phyloP scores from a whole-genome alignment of 2,797 vertebrate species.

The Halcyon smyrnensis region DNA sequence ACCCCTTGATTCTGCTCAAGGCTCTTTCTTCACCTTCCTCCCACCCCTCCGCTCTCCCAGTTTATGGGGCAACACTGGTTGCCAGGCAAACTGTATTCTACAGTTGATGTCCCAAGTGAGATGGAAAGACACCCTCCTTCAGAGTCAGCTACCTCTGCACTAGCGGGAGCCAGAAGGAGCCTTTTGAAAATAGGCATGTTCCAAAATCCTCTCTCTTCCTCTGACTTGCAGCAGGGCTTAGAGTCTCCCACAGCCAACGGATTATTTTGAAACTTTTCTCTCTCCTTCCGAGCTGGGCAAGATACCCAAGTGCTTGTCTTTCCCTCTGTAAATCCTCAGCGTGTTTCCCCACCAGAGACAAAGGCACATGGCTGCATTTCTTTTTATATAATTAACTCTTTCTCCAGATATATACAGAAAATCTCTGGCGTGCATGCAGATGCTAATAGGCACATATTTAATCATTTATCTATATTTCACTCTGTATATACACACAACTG shows the following conservation, averaged over 20 bases:
- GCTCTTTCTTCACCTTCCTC: background rate
- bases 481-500: background rate
- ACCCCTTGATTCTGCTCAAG: background rate
- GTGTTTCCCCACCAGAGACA: background rate
- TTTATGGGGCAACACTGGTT: background rate
- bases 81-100: background rate
- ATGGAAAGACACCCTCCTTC: background rate
- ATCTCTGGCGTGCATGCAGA: background rate
- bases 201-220: background rate
- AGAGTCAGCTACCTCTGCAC: background rate
- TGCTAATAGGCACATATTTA: background rate
- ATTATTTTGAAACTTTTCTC: background rate
- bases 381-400: background rate
- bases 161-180: background rate
- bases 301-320: background rate
- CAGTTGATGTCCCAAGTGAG: background rate
- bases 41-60: background rate
- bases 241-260: background rate
- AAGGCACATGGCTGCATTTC: background rate
- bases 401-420: background rate
- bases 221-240: background rate
- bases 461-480: background rate
- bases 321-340: background rate
- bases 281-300: background rate
- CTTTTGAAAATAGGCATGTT: background rate